Evolutionary conservation across 23 tunicate species (phyloP).

Genomic region (Trididemnum nubilum): DNA sequence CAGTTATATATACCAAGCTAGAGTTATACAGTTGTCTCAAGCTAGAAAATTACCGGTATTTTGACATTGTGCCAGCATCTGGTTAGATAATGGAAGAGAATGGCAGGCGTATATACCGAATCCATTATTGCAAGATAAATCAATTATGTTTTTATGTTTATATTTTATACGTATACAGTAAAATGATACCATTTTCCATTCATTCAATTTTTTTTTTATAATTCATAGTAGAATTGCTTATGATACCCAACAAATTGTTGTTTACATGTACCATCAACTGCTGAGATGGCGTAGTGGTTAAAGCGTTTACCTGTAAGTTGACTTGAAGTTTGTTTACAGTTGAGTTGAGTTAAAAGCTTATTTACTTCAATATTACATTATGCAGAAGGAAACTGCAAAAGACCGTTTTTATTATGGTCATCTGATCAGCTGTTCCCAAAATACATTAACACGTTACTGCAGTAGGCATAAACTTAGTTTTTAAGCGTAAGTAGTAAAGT

Average conservation of each 20-base stretch:
- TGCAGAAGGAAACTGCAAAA: background rate
- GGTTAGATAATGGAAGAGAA: too few relatives aligned
- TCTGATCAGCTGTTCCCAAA: background rate
- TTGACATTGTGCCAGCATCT: too few relatives aligned
- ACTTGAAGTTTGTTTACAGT: background rate
- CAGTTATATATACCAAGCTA: too few relatives aligned
- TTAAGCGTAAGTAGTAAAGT: background rate
- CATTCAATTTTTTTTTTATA: background rate
- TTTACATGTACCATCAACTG: background rate
- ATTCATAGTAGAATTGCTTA: background rate
- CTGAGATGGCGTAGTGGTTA: conserved; percentile 2
- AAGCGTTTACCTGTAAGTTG: background rate
- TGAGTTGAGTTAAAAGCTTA: background rate
- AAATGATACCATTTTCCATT: background rate
- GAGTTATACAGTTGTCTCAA: too few relatives aligned
- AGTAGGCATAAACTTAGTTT: background rate
- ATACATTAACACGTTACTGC: background rate
- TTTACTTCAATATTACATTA: background rate
- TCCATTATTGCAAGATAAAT: too few relatives aligned
- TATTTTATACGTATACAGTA: too few relatives aligned
- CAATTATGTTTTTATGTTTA: too few relatives aligned
- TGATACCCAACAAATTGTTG: background rate
- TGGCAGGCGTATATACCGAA: too few relatives aligned
- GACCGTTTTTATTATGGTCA: background rate
- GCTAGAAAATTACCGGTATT: too few relatives aligned